Base-by-base conservation (phyloP, 2,888 invertebrate species). In the Brassicogethes aeneus region DNA sequence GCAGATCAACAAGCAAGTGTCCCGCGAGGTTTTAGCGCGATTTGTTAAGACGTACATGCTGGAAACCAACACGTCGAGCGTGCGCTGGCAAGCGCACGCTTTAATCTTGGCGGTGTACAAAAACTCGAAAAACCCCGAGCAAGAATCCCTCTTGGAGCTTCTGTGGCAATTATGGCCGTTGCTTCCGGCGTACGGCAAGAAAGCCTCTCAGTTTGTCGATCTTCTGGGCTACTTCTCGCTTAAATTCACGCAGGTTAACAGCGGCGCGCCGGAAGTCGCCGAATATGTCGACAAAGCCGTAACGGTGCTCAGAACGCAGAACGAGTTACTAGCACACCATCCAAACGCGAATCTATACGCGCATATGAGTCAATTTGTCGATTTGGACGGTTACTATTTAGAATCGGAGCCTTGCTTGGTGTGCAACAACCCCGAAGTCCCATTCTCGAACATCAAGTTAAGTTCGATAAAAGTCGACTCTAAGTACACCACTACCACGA, bases 351-450 rank as follows among this genome's bases (percentile, higher is more conserved):
- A 87, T 45, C 75, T 96, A 30, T 96, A 96, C 68, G 87, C 90
- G 0, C 85, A 91, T 34, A 73, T 96, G 42, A 86, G 92, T 39
- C 90, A 92, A n/a, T 88, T 89, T 60, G 89, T 96, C 1, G 94
- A 96, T 61, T 77, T 95, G 34, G 95, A 95, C 62, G 96, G 96
- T 0, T 95, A 90, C 69, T 97, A 91, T 65, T 71, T 97, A 46
- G 96, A 97, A 71, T 91, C 92, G 15, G 95, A 96, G 63, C 97
- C 97, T 0, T 99, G 97, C 59, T 77, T 96, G 41, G 95, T 96
- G 1, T 97, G 97, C 69, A 96, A 96, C 70, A 95, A 95, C 70
- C 95, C 95, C 0, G 96, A 97, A 68, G 87, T 94, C 13, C 84
- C 94, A 0, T 85, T 91, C 75, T 76, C 86, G 0, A 88, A 85